Base-by-base conservation (phyloP, 1,140 invertebrate genomes). In the Papilio glaucus region DNA sequence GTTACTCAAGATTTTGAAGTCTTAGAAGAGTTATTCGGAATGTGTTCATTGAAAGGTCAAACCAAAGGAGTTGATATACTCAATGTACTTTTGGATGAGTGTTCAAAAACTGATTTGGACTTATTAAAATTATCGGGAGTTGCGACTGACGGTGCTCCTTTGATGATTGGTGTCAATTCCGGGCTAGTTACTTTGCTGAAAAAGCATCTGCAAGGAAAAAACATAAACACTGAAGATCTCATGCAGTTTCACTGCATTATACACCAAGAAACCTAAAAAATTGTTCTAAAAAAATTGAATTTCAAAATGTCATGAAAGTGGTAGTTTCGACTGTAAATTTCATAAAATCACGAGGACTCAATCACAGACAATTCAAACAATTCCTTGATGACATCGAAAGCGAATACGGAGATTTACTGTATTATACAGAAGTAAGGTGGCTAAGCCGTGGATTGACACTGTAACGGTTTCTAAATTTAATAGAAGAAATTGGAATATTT, bases 321-420 rank as follows among this genome's bases (percentile, higher is more conserved):
- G 72, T 73, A 61, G 71, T 77, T 61, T 60, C 65, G 60, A 77
- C 60, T 72, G 72, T 73, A 71, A 77, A 77, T 68, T 73, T 73
- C 65, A 77, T 73, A 67, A 77, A 68, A 72, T 60, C 33, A 73
- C 69, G 60, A 72, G 65, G 42, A 73, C 62, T 76, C 42, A 73
- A 71, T 62, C 63, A 71, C 49, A 57, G 72, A 13, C 72, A 72
- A 73, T 77, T 77, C 65, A 41, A 71, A 71, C 68, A 73, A 67
- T 73, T 77, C 61, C 65, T 72, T 57, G 37, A 71, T 49, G 75
- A 77, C 53, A 68, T 72, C 18, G 60, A 71, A 71, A 61, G 49
- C 69, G 49, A 67, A 71, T 71, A 76, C 42, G 49, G 53, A 72
- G 71, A 72, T 71, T 38, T 74, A 63, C 68, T 76, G 60, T 76